Evolutionary conservation across 2,113 vertebrate species (phyloP).

Genomic region (Leptocoma aspasia): DNA sequence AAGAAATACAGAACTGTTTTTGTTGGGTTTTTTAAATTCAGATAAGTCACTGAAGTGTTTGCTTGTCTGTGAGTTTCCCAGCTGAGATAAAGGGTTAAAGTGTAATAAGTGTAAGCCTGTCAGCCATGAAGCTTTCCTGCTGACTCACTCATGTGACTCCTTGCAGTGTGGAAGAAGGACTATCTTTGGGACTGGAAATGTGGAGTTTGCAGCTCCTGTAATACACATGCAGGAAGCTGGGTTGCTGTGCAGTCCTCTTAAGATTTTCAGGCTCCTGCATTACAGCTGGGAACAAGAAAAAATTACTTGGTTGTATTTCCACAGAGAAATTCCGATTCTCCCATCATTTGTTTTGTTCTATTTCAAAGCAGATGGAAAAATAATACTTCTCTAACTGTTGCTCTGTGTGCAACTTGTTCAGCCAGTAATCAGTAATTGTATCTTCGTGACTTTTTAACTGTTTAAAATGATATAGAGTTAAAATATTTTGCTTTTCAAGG

Average conservation of each 20-base stretch:
- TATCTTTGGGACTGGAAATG: not conserved
- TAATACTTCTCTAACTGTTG: not conserved
- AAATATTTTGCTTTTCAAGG: not conserved
- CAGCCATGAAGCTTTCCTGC: not conserved
- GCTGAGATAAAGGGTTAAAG: not conserved
- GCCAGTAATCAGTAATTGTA: not conserved
- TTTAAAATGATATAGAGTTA: not conserved
- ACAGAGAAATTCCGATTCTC: not conserved
- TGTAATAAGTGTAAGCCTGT: not conserved
- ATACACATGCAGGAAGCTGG: not conserved
- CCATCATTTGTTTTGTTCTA: fast-evolving
- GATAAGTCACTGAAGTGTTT: not conserved
- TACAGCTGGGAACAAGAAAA: not conserved
- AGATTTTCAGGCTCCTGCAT: not conserved
- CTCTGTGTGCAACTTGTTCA: not conserved
- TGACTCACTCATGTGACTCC: conserved; percentile 39
- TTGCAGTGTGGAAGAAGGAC: not conserved
- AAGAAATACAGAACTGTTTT: not conserved
- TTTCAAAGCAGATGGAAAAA: not conserved
- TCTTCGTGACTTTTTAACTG: not conserved
- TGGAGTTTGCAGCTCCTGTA: not conserved
- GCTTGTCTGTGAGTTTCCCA: not conserved
- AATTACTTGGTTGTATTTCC: not conserved
- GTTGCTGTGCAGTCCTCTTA: not conserved
- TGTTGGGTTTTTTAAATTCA: not conserved